phyloP scores from a whole-genome alignment of 2,888 invertebrate genomes.

The Drosophila leonis region DNA sequence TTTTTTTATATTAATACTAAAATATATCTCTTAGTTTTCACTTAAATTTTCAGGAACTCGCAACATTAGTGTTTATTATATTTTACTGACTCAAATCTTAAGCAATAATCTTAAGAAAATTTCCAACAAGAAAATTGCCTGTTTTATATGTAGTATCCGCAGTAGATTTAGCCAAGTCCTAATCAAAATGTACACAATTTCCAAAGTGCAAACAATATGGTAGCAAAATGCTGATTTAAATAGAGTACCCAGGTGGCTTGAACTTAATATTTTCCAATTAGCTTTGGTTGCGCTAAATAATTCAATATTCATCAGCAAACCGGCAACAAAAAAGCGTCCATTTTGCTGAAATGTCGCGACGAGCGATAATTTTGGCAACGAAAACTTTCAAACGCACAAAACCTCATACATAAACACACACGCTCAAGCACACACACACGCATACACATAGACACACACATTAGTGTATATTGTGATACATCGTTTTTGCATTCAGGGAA shows the following conservation, averaged over 20 bases:
- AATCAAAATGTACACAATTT: not conserved
- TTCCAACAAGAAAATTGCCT: not conserved
- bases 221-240: slow-evolving; percentile 1
- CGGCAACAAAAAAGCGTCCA: slow-evolving; percentile 23
- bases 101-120: no score
- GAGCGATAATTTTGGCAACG: slow-evolving; percentile 29
- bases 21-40: no score
- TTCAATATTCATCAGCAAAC: slow-evolving; percentile 55
- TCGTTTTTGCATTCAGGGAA: slow-evolving; percentile 70
- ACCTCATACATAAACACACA: slow-evolving; percentile 25
- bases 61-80: no score
- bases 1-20: no score
- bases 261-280: slow-evolving; percentile 19
- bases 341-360: slow-evolving; percentile 33
- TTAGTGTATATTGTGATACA: slow-evolving; percentile 56
- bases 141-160: not conserved
- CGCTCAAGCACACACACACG: slow-evolving; percentile 1
- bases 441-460: slow-evolving; percentile 3
- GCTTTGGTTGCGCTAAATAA: slow-evolving; percentile 17
- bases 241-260: slow-evolving; percentile 12
- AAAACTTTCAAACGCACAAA: slow-evolving; percentile 47
- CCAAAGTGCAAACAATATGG: not conserved
- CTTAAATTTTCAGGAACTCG: no score
- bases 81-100: not conserved
- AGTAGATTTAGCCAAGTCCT: not conserved